Evolutionary conservation across 2,113 vertebrate genomes (phyloP), one percentile per base, ranked within the genome.

Genomic region (rabbit (Oryctolagus cuniculus)): DNA sequence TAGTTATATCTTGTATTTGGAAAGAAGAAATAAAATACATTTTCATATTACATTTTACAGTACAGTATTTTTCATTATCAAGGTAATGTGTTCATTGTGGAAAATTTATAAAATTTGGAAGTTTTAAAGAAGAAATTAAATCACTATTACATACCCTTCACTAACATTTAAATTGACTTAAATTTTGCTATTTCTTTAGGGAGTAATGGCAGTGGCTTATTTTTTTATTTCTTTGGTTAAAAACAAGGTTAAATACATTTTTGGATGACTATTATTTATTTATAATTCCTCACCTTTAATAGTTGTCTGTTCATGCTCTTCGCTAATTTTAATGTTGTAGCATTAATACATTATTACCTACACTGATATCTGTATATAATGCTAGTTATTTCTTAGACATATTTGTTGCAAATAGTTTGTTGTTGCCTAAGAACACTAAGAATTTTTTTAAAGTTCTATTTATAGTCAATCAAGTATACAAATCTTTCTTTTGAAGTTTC

Each of bases 81-180:
- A 90, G 85, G 34, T 58, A 87, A 7, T 11, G 70, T 64, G 2
- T n/a, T 93, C 8, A 49, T 64, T 93, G 19, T 51, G 63, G 44
- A 49, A 95, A 72, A 77, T 66, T 34, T 80, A 0, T 77, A 75
- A 83, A 95, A 61, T 90, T 77, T 61, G 82, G 25, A 87, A 29
- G 31, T 44, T 55, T 95, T 31, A 69, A 74, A 93, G 91, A 91
- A 75, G 16, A 6, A 74, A 67, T 75, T 77, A 90, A 92, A 49
- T 85, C 38, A 70, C 38, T 86, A 8, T 67, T 31, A 64, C 29
- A 67, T 70, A 66, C 53, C 84, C 44, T 63, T 69, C 10, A 85
- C 13, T 80, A 61, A 38, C 29, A 93, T 85, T 95, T 93, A 84
- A 95, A 92, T 2, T 22, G 24, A 90, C 31, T 61, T 31, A 66